Conservation (phyloP, 2,113 vertebrate genomes). For the Trachemys scripta region DNA sequence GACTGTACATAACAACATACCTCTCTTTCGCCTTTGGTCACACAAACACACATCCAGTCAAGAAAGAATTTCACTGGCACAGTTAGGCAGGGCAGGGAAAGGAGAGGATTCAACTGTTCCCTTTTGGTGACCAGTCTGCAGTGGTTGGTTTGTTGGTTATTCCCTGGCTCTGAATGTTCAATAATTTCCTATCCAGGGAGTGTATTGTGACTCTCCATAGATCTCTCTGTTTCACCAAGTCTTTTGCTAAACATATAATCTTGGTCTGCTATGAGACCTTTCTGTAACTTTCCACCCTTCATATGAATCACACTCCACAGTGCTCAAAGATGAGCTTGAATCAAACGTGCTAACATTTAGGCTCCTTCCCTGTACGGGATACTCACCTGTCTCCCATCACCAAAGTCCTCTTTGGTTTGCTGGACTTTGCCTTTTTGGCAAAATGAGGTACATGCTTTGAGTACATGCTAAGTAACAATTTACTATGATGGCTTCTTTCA, state of each 20-base stretch:
- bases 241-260: background rate
- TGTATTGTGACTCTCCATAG: too few species aligned
- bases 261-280: background rate
- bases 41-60: background rate
- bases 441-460: background rate
- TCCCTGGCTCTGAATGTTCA: background rate
- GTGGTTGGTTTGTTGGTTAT: too few species aligned
- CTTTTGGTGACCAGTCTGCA: background rate
- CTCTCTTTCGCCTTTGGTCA: background rate
- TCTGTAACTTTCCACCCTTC: background rate
- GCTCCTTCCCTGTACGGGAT: rapidly evolving
- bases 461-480: background rate
- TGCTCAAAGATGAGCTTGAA: background rate
- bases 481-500: background rate
- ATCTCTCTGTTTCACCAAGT: background rate
- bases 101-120: background rate
- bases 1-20: background rate
- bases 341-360: background rate
- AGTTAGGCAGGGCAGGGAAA: background rate
- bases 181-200: background rate
- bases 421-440: background rate
- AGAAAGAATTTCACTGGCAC: background rate
- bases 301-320: background rate
- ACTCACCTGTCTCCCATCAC: background rate
- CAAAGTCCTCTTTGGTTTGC: background rate